Evolutionary conservation across 2,888 invertebrate species (phyloP), one percentile per base, ranked within the genome.

Genomic region (Dyspetes luteomarginatus): DNA sequence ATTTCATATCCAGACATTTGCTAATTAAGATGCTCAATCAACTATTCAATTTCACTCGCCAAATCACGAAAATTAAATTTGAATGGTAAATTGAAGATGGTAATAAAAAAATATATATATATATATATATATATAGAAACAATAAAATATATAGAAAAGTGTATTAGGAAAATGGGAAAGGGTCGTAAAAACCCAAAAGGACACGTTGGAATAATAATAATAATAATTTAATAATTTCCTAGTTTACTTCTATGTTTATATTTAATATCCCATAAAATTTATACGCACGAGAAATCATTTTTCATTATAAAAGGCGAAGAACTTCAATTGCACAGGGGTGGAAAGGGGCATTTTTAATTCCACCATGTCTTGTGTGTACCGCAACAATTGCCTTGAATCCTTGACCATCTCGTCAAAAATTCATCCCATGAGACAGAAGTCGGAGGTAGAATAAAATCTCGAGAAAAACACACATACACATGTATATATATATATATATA

Each of bases 21-120:
- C 22, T 71, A 71, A 71, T 71, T 71, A 71, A 71, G 26, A 52
- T 15, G 17, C 52, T 30, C 19, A 9, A 64, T 50, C 36, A 36
- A 12, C 36, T n/a, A n/a, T n/a, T 2, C 36, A 36, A 36, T 36
- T 36, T 36, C 7, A 2, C 36, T 36, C 36, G 36, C 36, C 5
- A 7, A 12, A 12, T 36, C 9, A 36, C 12, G 36, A 36, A 36
- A 7, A 36, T 12, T 36, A 12, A 4, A 2, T 36, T 9, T 2
- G 12, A 36, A 36, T 12, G 36, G 36, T 12, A 12, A 36, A 36
- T 36, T 12, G 36, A 36, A 5, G 5, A 1, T 1, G 36, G 9
- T n/a, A n/a, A n/a, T n/a, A n/a, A n/a, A n/a, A n/a, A n/a, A n/a
- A n/a, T n/a, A n/a, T n/a, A n/a, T n/a, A n/a, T n/a, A n/a, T n/a